Base-by-base conservation (phyloP, 2,113 vertebrate species). In the Sylvicapra grimmia region DNA sequence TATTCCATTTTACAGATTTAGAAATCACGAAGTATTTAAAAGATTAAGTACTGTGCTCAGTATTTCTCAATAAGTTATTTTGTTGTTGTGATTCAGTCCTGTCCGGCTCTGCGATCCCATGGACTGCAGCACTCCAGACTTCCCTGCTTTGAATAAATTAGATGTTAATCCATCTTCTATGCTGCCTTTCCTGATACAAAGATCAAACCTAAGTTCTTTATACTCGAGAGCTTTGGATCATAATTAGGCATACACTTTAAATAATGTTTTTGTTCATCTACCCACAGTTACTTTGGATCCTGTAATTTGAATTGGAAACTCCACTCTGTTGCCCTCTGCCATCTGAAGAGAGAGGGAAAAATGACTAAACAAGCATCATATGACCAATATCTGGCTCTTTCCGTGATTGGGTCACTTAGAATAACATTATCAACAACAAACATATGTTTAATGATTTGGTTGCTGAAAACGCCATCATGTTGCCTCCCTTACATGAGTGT, bases 261-360 rank as follows among this genome's bases (percentile, higher is more conserved):
- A 58, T 96, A 84, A 95, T 90, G 77, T 85, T 80, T 96, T 68
- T 84, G 16, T 92, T 40, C 4, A 21, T 87, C 25, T 75, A 47
- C 7, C 18, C 63, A 63, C 1, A 75, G 36, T 77, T 93, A 33
- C 31, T 86, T 88, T 90, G 40, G 21, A 61, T 90, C 36, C 27
- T 58, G 80, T 61, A 47, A 96, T 88, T 95, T 88, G 12, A 95
- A 14, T n/a, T 72, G 29, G 36, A 93, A 96, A 94, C 6, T 61
- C 51, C 2, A 47, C 51, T 93, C 10, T 95, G 14, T 44, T 44
- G 25, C 59, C 40, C 12, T 89, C 5, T 90, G 36, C 87, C 21
- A 27, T 92, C 11, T 90, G 87, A 63, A 89, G 13, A 77, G 33
- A 82, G 25, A 33, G 10, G n/a, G 12, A 21, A 80, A 53, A 68